Conservation (phyloP, 2,888 invertebrate species). For the Cantharis lateralis region DNA sequence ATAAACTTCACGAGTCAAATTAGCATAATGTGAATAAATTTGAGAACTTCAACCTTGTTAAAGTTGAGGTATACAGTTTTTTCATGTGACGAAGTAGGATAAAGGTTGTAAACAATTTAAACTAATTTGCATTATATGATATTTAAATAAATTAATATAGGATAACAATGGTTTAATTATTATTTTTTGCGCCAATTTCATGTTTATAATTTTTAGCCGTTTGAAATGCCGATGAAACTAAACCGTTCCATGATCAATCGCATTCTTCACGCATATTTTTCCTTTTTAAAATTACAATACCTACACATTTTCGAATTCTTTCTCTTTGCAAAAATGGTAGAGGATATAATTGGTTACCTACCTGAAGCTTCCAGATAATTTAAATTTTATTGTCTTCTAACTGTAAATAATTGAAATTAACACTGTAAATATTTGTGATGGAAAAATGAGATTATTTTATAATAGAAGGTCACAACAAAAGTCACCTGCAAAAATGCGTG, state of each 20-base stretch:
- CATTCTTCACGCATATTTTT: background rate
- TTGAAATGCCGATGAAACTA: background rate
- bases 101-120: background rate
- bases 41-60: background rate
- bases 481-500: slow-evolving; percentile 17
- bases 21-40: background rate
- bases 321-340: background rate
- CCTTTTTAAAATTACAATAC: background rate
- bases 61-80: background rate
- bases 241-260: background rate
- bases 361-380: background rate
- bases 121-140: no score
- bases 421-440: slow-evolving; percentile 1
- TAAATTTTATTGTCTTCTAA: slow-evolving; percentile 5
- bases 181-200: background rate
- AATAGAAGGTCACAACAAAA: slow-evolving; percentile 15
- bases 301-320: background rate
- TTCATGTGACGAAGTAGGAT: background rate
- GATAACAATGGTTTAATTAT: background rate
- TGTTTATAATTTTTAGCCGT: background rate
- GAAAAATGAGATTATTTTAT: slow-evolving; percentile 6
- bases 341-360: background rate
- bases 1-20: background rate
- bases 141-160: background rate
- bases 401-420: slow-evolving; percentile 12